These are phyloP conservation scores for Acanthisitta chloris DNA, from an alignment of 2,113 vertebrate species.

Conservation along the genomic window DNA sequence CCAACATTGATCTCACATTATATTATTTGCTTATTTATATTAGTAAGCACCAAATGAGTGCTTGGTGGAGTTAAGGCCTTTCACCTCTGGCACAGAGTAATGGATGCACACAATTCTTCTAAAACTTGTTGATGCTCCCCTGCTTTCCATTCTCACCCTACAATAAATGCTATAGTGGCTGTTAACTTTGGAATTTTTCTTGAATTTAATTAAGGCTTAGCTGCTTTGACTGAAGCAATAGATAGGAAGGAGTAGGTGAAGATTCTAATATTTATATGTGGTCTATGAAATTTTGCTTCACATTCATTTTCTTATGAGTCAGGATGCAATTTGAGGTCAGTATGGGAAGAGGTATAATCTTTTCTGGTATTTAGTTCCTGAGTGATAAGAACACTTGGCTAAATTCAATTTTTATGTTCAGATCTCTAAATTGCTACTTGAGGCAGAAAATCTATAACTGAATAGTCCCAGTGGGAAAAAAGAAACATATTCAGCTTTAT, in stretches of 20 bases:
- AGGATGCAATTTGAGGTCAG: background rate
- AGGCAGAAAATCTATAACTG: background rate
- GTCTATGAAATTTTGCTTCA: background rate
- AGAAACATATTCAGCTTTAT: background rate
- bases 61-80: background rate
- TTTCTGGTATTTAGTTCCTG: background rate
- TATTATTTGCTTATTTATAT: background rate
- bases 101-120: background rate
- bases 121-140: background rate
- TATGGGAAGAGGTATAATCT: background rate
- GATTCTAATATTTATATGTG: background rate
- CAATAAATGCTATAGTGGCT: rapidly evolving
- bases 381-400: background rate
- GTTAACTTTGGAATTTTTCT: background rate
- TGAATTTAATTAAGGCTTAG: background rate
- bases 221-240: background rate
- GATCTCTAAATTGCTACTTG: background rate
- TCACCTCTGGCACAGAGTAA: background rate
- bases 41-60: background rate
- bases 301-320: background rate
- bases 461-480: background rate
- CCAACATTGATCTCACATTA: background rate
- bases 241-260: background rate
- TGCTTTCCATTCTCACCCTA: background rate
- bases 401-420: background rate